Evolutionary conservation across 1,140 invertebrate genomes (phyloP).

Genomic region (Listronotus bonariensis): DNA sequence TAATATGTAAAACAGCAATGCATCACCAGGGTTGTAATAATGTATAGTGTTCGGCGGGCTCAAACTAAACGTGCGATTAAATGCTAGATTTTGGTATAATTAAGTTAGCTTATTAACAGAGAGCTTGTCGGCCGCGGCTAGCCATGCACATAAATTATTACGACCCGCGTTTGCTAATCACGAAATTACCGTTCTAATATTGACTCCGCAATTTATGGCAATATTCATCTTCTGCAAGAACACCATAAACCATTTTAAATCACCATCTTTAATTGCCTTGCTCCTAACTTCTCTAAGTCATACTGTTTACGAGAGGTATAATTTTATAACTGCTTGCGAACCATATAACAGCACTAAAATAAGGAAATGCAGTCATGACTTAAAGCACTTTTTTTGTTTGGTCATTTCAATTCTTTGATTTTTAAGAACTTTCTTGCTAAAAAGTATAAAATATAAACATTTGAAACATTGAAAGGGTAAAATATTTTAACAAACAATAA

Average conservation of each 20-base stretch:
- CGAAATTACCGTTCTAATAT: conserved; percentile 31
- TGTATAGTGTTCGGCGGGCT: conserved; percentile 28
- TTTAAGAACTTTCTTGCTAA: too few relatives aligned
- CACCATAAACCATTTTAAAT: conserved; percentile 15
- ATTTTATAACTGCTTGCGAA: not conserved
- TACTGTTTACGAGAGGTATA: not conserved
- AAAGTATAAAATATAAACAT: too few relatives aligned
- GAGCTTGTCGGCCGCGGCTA: conserved; percentile 27
- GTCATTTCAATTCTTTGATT: too few relatives aligned
- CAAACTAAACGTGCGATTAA: conserved; percentile 37
- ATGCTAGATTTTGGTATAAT: conserved; percentile 41
- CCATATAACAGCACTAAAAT: not conserved
- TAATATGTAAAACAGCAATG: conserved; percentile 40
- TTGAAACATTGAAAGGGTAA: too few relatives aligned
- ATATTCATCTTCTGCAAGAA: conserved; percentile 24
- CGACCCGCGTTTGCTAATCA: conserved; percentile 25
- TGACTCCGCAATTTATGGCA: conserved; percentile 28
- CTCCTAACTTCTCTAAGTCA: not conserved
- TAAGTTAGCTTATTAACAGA: conserved; percentile 41
- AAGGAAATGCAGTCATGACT: not conserved
- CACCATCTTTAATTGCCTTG: conserved; percentile 8
- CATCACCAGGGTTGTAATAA: conserved; percentile 35
- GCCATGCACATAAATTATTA: conserved; percentile 40
- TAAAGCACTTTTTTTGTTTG: too few relatives aligned
- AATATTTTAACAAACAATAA: too few relatives aligned